Evolutionary conservation across 2,888 invertebrate genomes (phyloP).

Genomic region (Xylocampa areola): DNA sequence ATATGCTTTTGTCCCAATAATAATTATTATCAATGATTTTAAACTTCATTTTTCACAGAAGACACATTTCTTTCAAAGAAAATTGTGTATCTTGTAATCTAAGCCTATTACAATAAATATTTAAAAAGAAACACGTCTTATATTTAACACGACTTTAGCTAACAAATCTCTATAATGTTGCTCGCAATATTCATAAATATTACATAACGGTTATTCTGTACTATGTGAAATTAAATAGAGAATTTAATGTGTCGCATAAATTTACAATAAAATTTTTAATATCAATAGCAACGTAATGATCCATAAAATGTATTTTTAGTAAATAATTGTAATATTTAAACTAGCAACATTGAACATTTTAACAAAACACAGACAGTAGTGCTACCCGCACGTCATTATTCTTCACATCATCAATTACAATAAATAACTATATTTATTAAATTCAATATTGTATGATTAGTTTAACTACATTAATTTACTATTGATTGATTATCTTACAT

Average conservation of each 20-base stretch:
- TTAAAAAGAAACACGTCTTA: conserved; percentile 50
- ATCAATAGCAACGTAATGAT: conserved; percentile 54
- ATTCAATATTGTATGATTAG: conserved; percentile 71
- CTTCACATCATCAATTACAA: conserved; percentile 54
- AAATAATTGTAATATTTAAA: conserved; percentile 58
- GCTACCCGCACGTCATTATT: conserved; percentile 74
- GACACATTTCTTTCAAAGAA: conserved; percentile 50
- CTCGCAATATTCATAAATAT: conserved; percentile 35
- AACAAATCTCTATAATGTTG: conserved; percentile 45
- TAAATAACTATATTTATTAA: conserved; percentile 64
- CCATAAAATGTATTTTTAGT: conserved; percentile 51
- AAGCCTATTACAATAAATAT: conserved; percentile 45
- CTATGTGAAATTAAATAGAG: conserved; percentile 38
- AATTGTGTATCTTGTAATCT: conserved; percentile 36
- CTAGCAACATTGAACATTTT: conserved; percentile 63
- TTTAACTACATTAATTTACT: conserved; percentile 64
- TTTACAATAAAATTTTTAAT: conserved; percentile 52
- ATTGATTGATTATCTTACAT: conserved; percentile 55
- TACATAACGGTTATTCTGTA: conserved; percentile 36
- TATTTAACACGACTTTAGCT: conserved; percentile 49
- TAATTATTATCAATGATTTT: conserved; percentile 11
- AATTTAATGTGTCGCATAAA: conserved; percentile 24
- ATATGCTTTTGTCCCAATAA: conserved; percentile 42
- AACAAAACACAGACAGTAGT: conserved; percentile 67
- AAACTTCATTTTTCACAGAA: conserved; percentile 25